Percentiles rank a stretch among this genome's conserved stretches.
Evolutionary conservation across 2,113 vertebrate genomes (phyloP).

Genomic region (Speoplatyrhinus poulsoni): DNA sequence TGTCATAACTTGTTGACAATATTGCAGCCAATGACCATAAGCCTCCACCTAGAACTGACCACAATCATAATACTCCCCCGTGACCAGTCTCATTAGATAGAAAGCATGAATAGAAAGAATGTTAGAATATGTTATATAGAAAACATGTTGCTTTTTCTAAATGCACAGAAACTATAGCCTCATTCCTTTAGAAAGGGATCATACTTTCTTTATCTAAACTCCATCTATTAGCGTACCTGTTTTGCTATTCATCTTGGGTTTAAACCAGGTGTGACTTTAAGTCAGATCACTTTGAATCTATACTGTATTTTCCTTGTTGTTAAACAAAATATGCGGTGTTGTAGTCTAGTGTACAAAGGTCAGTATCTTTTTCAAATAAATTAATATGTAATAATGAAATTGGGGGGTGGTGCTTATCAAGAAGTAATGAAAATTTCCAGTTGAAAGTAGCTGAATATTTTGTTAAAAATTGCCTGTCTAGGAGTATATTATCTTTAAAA

Average conservation of each 20-base stretch:
- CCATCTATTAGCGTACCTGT: no score
- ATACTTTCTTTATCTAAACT: no score
- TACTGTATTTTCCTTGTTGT: no score
- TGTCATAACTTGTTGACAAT: constrained; percentile 45
- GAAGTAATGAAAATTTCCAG: background rate
- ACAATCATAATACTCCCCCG: no score
- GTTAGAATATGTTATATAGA: no score
- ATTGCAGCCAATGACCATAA: constrained; percentile 27
- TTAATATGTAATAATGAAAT: background rate
- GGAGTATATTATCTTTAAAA: constrained; percentile 7
- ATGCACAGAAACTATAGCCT: no score
- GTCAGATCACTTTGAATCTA: background rate
- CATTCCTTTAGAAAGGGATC: no score
- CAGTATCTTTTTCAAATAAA: background rate
- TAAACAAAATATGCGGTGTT: no score
- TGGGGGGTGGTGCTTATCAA: background rate
- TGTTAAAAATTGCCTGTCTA: constrained; percentile 1
- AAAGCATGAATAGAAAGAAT: no score
- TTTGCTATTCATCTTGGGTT: no score
- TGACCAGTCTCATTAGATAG: no score
- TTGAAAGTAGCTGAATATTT: background rate
- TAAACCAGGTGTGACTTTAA: background rate
- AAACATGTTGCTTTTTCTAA: no score
- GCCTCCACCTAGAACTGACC: constrained; percentile 24
- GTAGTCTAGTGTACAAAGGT: background rate